Evolutionary conservation across 1,140 invertebrate genomes (phyloP).

Genomic region (Hylaeus volcanicus): DNA sequence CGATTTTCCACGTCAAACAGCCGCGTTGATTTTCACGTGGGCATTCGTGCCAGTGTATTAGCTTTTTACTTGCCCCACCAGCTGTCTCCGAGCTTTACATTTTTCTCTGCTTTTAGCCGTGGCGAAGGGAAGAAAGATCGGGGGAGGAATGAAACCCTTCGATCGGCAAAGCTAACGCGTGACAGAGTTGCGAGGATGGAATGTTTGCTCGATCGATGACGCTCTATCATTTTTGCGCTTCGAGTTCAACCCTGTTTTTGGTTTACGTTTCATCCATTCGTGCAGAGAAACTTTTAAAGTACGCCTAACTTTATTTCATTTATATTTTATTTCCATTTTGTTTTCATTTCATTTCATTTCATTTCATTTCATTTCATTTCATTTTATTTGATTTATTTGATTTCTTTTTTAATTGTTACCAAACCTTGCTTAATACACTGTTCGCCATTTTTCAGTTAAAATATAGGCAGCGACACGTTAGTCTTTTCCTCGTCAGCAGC

Average conservation of each 20-base stretch:
- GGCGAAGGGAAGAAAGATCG: neutral
- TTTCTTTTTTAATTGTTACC: no score
- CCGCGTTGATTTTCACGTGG: conserved; percentile 55
- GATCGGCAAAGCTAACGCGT: conserved; percentile 18
- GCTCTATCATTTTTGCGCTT: conserved; percentile 12
- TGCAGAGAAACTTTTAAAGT: no score
- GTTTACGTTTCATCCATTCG: no score
- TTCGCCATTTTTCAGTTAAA: neutral
- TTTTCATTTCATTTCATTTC: no score
- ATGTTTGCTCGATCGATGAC: conserved; percentile 50
- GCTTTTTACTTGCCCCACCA: conserved; percentile 22
- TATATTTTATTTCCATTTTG: no score
- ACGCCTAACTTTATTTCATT: no score
- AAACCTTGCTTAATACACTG: no score
- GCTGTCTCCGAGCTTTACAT: conserved; percentile 11
- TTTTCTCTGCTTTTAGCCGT: conserved; percentile 35
- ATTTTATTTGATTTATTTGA: no score
- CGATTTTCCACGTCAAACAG: conserved; percentile 73
- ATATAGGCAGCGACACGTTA: neutral
- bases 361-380: no score
- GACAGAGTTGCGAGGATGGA: conserved; percentile 29
- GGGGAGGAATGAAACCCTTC: neutral
- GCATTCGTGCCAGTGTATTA: conserved; percentile 30
- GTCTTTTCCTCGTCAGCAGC: neutral
- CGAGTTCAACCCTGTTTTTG: conserved; percentile 7